Conservation (phyloP, 92 coral and sea anemone genomes). For the Umimayanthus chanpuru region DNA sequence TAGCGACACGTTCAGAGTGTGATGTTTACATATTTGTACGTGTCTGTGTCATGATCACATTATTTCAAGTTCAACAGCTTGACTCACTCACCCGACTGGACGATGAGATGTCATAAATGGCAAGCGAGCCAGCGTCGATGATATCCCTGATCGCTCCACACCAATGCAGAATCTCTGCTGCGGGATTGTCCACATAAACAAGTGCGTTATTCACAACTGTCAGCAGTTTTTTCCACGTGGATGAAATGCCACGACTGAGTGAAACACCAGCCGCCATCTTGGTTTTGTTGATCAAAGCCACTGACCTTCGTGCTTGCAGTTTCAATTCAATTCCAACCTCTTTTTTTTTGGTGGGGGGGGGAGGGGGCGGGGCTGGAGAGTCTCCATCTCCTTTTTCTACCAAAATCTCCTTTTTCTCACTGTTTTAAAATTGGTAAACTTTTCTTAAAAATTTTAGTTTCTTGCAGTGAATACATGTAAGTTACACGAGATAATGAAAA, state of each 20-base stretch:
- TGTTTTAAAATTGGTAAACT: too few relatives aligned
- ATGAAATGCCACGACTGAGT: constrained; percentile 57
- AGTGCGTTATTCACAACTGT: constrained; percentile 89
- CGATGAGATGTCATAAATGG: constrained; percentile 72
- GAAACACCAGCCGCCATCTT: constrained; percentile 95
- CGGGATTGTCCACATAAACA: constrained; percentile 82
- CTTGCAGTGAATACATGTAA: too few relatives aligned
- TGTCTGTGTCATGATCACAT: not conserved
- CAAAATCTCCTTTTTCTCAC: too few relatives aligned
- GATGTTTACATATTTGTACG: not conserved
- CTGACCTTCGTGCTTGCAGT: not conserved
- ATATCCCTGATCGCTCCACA: constrained; percentile 81
- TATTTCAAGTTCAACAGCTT: not conserved
- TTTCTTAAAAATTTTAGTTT: too few relatives aligned
- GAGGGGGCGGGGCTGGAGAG: too few relatives aligned
- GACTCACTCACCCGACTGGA: constrained; percentile 68
- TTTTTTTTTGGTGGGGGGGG: too few relatives aligned
- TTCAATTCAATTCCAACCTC: not conserved
- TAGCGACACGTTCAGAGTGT: not conserved
- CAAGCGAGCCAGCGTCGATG: constrained; percentile 88
- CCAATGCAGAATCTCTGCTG: constrained; percentile 97
- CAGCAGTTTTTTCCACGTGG: constrained; percentile 86
- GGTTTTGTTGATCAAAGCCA: constrained; percentile 30
- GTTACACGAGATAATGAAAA: too few relatives aligned
- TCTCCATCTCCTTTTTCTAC: too few relatives aligned